Base-by-base conservation (phyloP, 2,888 invertebrate species). In the Seira musarum region DNA sequence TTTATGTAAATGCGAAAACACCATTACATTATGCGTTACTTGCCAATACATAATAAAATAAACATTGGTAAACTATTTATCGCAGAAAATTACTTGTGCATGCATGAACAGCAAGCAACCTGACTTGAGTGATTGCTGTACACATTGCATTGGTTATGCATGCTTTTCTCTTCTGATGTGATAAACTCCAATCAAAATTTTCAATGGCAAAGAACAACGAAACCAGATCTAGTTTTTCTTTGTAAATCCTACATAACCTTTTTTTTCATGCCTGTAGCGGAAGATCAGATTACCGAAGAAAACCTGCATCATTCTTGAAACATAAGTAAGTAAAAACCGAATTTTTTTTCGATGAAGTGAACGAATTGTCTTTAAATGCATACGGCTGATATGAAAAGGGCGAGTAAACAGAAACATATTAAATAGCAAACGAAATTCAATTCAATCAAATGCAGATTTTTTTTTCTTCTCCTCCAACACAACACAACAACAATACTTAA, bases 271-370 rank as follows among this genome's bases (percentile, higher is more conserved):
- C 81, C 75, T 76, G 67, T 76, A 75, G 76, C 81, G 76, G 67
- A 73, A 67, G 81, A 76, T 81, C 80, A 70, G 75, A 80, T 80
- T 80, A 80, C 75, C 71, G 76, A 68, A 57, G n/a, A 73, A 71
- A 81, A 81, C 76, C 81, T 81, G 81, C 81, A 76, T 76, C 76
- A 72, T 72, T 81, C 74, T 80, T 80, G n/a, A n/a, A n/a, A n/a
- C n/a, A n/a, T n/a, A 81, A 81, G n/a, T n/a, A 81, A 72, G 81
- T 72, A 76, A 81, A 80, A 81, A 76, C 75, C 76, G 81, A 81
- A 72, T 57, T 57, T n/a, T 57, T n/a, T n/a, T 40, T n/a, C 6
- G 46, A 49, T 24, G 74, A 75, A 74, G 74, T 74, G 19, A 61
- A 68, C 61, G 35, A 63, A 72, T 57, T n/a, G 57, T n/a, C 5